Evolutionary conservation across 2,797 vertebrate species (phyloP), one percentile per base, ranked within the genome.

Genomic region (Enteromius fasciolatus): DNA sequence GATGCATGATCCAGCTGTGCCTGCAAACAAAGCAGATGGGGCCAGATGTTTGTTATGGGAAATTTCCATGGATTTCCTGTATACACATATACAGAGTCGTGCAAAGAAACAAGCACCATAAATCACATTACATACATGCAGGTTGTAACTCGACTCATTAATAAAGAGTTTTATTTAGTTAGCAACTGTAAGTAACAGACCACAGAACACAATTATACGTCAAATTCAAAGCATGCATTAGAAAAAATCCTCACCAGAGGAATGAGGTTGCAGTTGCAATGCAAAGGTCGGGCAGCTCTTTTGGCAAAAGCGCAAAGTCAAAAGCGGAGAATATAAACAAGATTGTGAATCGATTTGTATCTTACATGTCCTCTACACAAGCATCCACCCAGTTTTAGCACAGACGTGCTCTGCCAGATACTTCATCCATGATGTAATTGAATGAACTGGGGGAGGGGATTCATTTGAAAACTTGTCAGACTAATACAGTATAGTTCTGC

Each of bases 1-100:
- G 95, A 88, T 96, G 92, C 95, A 97, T 95, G 91, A 87, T 78
- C 64, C 87, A 90, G 90, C 96, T 97, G 90, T 50, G 82, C 78
- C 87, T 84, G 72, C 44, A 86, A 54, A 84, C n/a, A 82, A 63
- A 50, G 78, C 9, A 57, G 69, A 6, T 72, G 59, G 73, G 57
- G 48, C 59, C 54, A 46, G 23, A 31, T 31, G 18, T 64, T 31
- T 66, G 18, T 64, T 41, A 31, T 70, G 33, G 57, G 69, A 59
- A 64, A 72, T 72, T 72, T 72, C 78, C 68, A 70, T 72, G n/a
- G 18, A 25, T 66, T 41, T 75, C 31, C 12, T 50, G 28, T 48
- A 18, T 48, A 18, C 50, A 52, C 17, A 73, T 39, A n/a, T 25
- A 63, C 5, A 63, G 18, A n/a, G 28, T 18, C 36, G 63, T 52